phyloP scores from a whole-genome alignment of 2,888 invertebrate species.

The Pseudanteris insignis region DNA sequence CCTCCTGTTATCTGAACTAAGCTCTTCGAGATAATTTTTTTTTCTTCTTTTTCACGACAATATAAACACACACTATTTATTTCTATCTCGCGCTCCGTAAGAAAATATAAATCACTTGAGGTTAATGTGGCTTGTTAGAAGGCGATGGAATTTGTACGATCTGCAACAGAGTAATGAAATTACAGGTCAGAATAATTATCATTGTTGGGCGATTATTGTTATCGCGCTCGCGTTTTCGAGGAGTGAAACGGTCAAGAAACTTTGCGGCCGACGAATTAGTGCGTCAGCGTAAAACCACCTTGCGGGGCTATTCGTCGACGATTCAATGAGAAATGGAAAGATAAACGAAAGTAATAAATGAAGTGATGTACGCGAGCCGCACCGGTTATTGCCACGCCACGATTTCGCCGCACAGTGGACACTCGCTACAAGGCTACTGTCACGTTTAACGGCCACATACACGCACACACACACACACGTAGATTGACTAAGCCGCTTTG shows the following conservation, averaged over 20 bases:
- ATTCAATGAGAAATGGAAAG: too few relatives aligned
- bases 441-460: slow-evolving; percentile 60
- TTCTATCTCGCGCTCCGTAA: slow-evolving; percentile 60
- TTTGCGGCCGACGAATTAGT: too few relatives aligned
- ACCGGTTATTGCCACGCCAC: slow-evolving; percentile 1
- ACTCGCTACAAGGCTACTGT: slow-evolving; percentile 64
- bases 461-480: too few relatives aligned
- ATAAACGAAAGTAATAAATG: too few relatives aligned
- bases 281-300: too few relatives aligned
- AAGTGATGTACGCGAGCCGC: not conserved
- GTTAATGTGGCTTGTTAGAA: slow-evolving; percentile 67
- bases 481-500: slow-evolving; percentile 60
- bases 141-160: slow-evolving; percentile 68
- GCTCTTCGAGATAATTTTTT: slow-evolving; percentile 51
- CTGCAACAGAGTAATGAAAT: slow-evolving; percentile 57
- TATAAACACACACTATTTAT: slow-evolving; percentile 66
- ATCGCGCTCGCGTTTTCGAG: too few relatives aligned
- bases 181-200: too few relatives aligned
- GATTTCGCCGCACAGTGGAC: slow-evolving; percentile 43
- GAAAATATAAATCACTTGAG: slow-evolving; percentile 68
- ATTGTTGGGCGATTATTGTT: too few relatives aligned
- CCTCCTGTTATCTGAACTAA: slow-evolving; percentile 51
- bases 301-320: too few relatives aligned
- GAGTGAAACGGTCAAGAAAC: too few relatives aligned
- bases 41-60: slow-evolving; percentile 56